Evolutionary conservation across 2,888 invertebrate genomes (phyloP), one percentile per base, ranked within the genome.

Genomic region (Seladonia tumulorum): DNA sequence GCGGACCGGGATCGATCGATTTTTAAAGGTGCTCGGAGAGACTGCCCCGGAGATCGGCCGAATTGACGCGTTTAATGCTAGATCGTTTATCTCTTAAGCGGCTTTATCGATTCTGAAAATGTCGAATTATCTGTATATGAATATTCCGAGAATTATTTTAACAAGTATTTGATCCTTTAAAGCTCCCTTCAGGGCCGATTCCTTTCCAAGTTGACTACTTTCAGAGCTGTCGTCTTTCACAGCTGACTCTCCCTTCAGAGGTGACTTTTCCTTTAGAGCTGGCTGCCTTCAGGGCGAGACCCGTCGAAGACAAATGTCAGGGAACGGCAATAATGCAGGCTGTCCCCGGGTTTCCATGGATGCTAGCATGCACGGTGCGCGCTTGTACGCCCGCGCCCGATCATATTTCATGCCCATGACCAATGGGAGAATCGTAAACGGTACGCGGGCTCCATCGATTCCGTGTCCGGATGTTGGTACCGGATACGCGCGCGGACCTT

Each of bases 271-370:
- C 29, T 29, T 29, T 29, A 10, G 10, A 10, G n/a, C 53, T 8
- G 53, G 22, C 18, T 49, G 7, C 18, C 49, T 53, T 57, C 29
- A 29, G 29, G 57, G 35, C 45, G 42, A 49, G 16, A 22, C 14
- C 68, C 71, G 85, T 81, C 88, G 82, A 88, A 88, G 88, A 88
- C 82, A 85, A 87, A 87, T 87, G 85, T 70, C 70, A n/a, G 5
- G 10, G n/a, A 1, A 57, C n/a, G n/a, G 53, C 53, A 57, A 57
- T n/a, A 10, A n/a, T 57, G n/a, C 53, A 53, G 53, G 71, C 68
- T 82, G 66, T 66, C 78, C 53, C 72, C 53, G 39, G 75, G 83
- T 79, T 79, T 76, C 74, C 79, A 68, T 47, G 74, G 60, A 76
- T 73, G 25, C 53, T 68, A 35, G 66, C 18, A 3, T 14, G 47